Evolutionary conservation across 2,797 vertebrate species (phyloP).

Genomic region (Danio tinwini): DNA sequence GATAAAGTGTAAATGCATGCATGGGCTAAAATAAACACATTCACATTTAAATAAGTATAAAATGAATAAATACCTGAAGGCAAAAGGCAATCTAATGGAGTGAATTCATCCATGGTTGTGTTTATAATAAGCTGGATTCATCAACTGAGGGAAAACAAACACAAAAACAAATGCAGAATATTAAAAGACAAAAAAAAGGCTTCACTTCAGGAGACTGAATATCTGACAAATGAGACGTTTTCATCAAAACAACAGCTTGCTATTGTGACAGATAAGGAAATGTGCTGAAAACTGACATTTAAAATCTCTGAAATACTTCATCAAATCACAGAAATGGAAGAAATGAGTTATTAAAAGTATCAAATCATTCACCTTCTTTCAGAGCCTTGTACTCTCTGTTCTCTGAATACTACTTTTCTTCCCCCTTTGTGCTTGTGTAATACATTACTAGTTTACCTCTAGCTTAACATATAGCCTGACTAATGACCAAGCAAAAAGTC

Average conservation of each 20-base stretch:
- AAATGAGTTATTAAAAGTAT: background rate
- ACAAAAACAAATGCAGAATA: slow-evolving; percentile 25
- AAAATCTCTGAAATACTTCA: background rate
- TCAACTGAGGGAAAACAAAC: slow-evolving; percentile 33
- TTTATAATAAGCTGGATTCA: slow-evolving; percentile 5
- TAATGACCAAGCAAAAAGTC: background rate
- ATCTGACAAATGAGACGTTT: background rate
- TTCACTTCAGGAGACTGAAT: background rate
- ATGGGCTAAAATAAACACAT: slow-evolving; percentile 23
- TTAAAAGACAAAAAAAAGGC: background rate
- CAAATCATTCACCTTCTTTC: background rate
- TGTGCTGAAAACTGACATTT: background rate
- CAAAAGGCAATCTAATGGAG: slow-evolving; percentile 78
- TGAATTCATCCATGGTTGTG: slow-evolving; percentile 73
- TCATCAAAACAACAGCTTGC: slow-evolving; percentile 4
- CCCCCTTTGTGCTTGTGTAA: background rate
- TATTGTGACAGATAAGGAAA: slow-evolving; percentile 5
- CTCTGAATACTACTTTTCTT: background rate
- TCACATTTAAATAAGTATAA: slow-evolving; percentile 18
- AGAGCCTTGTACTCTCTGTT: background rate
- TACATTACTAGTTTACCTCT: background rate
- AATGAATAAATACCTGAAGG: slow-evolving; percentile 71
- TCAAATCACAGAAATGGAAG: background rate
- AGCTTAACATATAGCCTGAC: background rate
- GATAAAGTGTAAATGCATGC: slow-evolving; percentile 16